Conservation (phyloP, 1,140 invertebrate genomes). For the Panonychus citri region DNA sequence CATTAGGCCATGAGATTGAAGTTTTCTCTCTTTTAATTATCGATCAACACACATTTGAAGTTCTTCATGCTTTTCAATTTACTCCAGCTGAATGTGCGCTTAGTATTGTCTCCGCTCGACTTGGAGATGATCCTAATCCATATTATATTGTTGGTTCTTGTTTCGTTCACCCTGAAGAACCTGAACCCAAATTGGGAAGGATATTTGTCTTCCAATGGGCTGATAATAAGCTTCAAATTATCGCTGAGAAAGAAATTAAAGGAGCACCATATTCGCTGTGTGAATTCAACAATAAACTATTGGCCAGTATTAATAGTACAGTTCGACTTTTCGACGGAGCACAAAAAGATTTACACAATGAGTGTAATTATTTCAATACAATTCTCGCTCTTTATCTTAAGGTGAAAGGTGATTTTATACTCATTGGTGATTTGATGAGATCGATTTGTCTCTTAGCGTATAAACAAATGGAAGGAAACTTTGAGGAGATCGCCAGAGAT, state of each 20-base stretch:
- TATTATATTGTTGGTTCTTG: conserved; percentile 91
- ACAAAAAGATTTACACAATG: conserved; percentile 77
- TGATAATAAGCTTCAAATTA: conserved; percentile 65
- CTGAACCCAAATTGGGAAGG: conserved; percentile 66
- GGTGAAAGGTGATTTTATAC: conserved; percentile 88
- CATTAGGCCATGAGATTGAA: conserved; percentile 59
- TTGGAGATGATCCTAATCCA: conserved; percentile 69
- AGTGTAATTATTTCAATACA: conserved; percentile 93
- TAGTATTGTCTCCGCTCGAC: conserved; percentile 60
- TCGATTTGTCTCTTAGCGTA: conserved; percentile 82
- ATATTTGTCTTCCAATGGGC: conserved; percentile 75
- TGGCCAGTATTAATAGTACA: conserved; percentile 87
- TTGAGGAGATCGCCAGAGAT: conserved; percentile 89
- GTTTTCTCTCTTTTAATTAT: conserved; percentile 74
- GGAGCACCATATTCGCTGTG: conserved; percentile 68
- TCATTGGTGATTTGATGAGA: conserved; percentile 90
- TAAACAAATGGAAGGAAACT: conserved; percentile 88
- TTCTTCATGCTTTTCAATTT: conserved; percentile 76
- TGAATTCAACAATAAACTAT: conserved; percentile 80
- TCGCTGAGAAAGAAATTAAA: conserved; percentile 89
- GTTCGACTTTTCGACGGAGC: conserved; percentile 83
- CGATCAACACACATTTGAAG: conserved; percentile 91
- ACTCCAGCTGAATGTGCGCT: conserved; percentile 67
- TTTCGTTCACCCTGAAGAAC: conserved; percentile 74
- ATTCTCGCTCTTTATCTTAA: conserved; percentile 83